These are phyloP conservation scores for Phoeniculus purpureus DNA, from an alignment of 2,797 vertebrate genomes.

Conservation along the genomic window DNA sequence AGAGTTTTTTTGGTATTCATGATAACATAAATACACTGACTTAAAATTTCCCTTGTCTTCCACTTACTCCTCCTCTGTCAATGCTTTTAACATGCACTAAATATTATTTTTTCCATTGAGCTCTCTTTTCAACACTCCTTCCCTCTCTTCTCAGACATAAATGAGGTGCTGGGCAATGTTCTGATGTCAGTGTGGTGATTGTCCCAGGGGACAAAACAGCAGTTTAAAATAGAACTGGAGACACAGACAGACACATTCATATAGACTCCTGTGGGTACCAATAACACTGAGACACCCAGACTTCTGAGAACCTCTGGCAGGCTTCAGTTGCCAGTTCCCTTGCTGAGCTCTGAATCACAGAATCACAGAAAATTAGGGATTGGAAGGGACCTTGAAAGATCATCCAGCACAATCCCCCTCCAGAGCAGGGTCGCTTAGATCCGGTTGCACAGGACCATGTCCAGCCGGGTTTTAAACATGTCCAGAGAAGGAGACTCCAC, in stretches of 20 bases:
- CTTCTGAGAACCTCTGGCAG: slow-evolving; percentile 14
- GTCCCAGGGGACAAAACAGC: not conserved
- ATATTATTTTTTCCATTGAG: slow-evolving; percentile 67
- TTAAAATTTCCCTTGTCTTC: slow-evolving; percentile 50
- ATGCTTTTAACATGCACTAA: slow-evolving; percentile 57
- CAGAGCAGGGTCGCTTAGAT: too few species aligned
- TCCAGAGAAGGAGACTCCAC: too few species aligned
- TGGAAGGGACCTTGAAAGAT: too few species aligned
- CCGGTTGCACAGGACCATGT: too few species aligned
- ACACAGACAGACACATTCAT: slow-evolving; percentile 36
- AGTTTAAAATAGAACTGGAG: slow-evolving; percentile 50
- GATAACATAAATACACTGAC: slow-evolving; percentile 49
- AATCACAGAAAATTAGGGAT: not conserved
- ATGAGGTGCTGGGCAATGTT: slow-evolving; percentile 63
- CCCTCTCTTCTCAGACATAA: slow-evolving; percentile 55
- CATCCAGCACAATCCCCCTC: too few species aligned
- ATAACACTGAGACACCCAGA: slow-evolving; percentile 22
- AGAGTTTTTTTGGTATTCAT: not conserved
- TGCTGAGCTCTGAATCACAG: not conserved
- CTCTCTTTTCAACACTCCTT: slow-evolving; percentile 45
- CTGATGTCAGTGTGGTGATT: slow-evolving; percentile 65
- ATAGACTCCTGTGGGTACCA: slow-evolving; percentile 44
- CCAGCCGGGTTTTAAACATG: too few species aligned
- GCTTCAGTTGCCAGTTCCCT: not conserved
- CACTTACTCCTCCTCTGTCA: slow-evolving; percentile 30